A percentile compares a stretch with the other conserved stretches of the same genome.
These are phyloP conservation scores for Dromius quadrimaculatus DNA, from an alignment of 2,888 invertebrate genomes.

Conservation along the genomic window DNA sequence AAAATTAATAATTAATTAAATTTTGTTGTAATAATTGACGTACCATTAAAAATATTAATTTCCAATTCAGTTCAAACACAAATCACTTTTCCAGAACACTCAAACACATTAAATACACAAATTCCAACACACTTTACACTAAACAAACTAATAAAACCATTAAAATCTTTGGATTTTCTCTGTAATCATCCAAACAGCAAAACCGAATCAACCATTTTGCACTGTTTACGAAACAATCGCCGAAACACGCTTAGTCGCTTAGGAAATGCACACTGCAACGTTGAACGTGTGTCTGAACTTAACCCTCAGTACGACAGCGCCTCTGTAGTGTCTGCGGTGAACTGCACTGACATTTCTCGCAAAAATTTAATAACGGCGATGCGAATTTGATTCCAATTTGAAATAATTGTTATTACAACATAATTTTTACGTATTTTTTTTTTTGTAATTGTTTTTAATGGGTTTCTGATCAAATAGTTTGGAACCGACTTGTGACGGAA, in stretches of 20 bases:
- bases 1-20: too few relatives aligned
- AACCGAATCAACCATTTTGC: conserved; percentile 36
- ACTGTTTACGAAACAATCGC: conserved; percentile 30
- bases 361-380: background rate
- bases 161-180: too few relatives aligned
- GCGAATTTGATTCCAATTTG: background rate
- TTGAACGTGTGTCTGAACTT: conserved; percentile 39
- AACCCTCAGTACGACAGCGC: conserved; percentile 12
- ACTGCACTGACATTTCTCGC: conserved; percentile 22
- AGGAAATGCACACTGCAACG: conserved; percentile 38
- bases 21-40: too few relatives aligned
- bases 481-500: background rate
- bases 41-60: too few relatives aligned
- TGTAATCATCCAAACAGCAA: too few relatives aligned
- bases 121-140: too few relatives aligned
- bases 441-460: too few relatives aligned
- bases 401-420: background rate
- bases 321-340: conserved; percentile 5
- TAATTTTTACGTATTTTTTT: background rate
- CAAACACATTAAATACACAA: too few relatives aligned
- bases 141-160: too few relatives aligned
- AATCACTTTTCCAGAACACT: too few relatives aligned
- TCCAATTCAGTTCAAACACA: too few relatives aligned
- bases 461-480: background rate
- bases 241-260: background rate